Evolutionary conservation across 2,888 invertebrate genomes (phyloP), one percentile per base, ranked within the genome.

Genomic region (Lithosia quadra): DNA sequence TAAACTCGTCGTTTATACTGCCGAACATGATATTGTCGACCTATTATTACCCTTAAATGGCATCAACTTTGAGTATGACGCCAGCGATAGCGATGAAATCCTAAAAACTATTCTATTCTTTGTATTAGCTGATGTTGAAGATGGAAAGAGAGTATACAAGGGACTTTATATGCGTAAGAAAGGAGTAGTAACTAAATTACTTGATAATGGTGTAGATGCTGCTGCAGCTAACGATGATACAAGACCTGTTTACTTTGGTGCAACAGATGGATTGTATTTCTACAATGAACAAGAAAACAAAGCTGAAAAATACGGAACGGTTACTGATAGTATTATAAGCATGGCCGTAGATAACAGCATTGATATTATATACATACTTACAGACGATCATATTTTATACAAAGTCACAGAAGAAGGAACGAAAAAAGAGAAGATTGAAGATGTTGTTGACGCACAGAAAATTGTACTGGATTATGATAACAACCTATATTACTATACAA

Each of bases 341-440:
- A 84, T 92, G 8, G 89, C 83, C 8, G 86, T 86, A 78, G 78
- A 70, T 0, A 90, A 89, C 39, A 81, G 80, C 2, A 81, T 82
- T 24, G 89, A 90, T 55, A 24, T 68, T 0, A 79, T 93, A 1
- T 94, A 91, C 73, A 86, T 89, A 24, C 61, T 94, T 1, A 90
- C 90, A 10, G 86, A 87, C 43, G 82, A 88, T 24, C 78, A 89
- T 22, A 78, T 86, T 33, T 60, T 93, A 0, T 92, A 86, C 76
- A 91, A 89, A 80, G 89, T 93, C 0, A 86, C 88, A 8, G 86
- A 91, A 15, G 78, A 85, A 2, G 93, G 92, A 1, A 87, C 80
- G 0, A 86, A 83, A n/a, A 91, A 90, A 61, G 86, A 85, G 4
- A 81, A 84, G 69, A 21, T 93, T 0, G 80, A 85, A 0, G 81